Conservation (phyloP, 2,888 invertebrate genomes). For the Fragum whitleyi region DNA sequence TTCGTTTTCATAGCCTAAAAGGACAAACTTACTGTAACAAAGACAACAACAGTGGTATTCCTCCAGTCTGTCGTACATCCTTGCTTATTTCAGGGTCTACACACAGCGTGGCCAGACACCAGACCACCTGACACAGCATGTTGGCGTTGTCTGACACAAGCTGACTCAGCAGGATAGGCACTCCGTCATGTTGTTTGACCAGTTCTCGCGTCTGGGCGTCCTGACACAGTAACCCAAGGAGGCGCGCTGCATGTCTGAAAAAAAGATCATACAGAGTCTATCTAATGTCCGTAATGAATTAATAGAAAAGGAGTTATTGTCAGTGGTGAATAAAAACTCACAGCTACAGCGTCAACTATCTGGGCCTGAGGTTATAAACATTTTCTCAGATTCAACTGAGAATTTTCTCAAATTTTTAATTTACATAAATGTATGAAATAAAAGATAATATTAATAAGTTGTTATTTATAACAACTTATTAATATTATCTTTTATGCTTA, state of each 20-base stretch:
- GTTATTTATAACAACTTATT: too few species aligned
- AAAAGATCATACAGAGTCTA: not conserved
- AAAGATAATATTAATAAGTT: too few species aligned
- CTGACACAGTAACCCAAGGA: constrained; percentile 81
- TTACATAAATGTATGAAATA: too few species aligned
- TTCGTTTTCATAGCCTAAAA: constrained; percentile 76
- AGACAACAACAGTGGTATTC: constrained; percentile 85
- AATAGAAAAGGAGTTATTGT: too few species aligned
- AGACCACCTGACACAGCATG: constrained; percentile 85
- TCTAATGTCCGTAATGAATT: too few species aligned
- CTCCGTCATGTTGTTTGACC: constrained; percentile 83
- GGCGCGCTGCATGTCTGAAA: constrained; percentile 82
- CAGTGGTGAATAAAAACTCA: too few species aligned
- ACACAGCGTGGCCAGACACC: constrained; percentile 85
- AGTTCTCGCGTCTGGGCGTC: constrained; percentile 80
- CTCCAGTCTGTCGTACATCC: constrained; percentile 85
- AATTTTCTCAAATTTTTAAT: too few species aligned
- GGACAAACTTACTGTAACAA: constrained; percentile 80
- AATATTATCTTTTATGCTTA: too few species aligned
- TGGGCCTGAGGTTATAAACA: too few species aligned
- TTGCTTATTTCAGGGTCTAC: constrained; percentile 84
- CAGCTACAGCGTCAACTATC: too few species aligned
- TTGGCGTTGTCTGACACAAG: constrained; percentile 84
- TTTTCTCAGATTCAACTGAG: too few species aligned
- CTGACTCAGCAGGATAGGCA: constrained; percentile 83